Evolutionary conservation across 2,113 vertebrate species (phyloP), one percentile per base, ranked within the genome.

Genomic region (Leptosomus discolor): DNA sequence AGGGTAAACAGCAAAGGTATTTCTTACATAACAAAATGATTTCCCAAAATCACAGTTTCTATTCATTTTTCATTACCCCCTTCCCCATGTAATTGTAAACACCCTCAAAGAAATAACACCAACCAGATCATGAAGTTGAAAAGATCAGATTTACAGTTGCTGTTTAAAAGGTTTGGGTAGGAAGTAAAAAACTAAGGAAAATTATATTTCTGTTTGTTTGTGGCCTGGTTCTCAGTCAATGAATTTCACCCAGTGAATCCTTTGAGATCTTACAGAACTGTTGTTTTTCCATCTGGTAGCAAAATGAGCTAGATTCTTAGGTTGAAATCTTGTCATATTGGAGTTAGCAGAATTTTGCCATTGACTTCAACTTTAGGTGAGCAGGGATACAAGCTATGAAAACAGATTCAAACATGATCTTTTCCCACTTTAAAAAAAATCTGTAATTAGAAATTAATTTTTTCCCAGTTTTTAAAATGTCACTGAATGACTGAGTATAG

Each of bases 41-140:
- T 90, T 96, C 85, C 92, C 36, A n/a, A 92, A 83, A 95, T 97
- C 53, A 85, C 22, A 61, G 73, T 30, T 34, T 85, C 76, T 14
- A 26, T 61, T 83, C n/a, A 30, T 69, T 89, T 92, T 69, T 70
- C 12, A 30, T 64, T 64, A 27, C 14, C 11, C 15, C 78, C 64
- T 67, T 3, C n/a, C 12, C 7, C 8, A 21, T 11, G 18, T n/a
- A 79, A 69, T 20, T 93, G 27, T 64, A 68, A 85, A 81, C 12
- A 63, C 9, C 8, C 24, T 56, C 13, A 53, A 87, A 64, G n/a
- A 90, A 89, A 78, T 27, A 50, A 57, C 27, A 91, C n/a, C 5
- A 34, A 30, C 14, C 20, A 77, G 48, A 88, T 26, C 5, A 67
- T 32, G 9, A 88, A 88, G 39, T 4, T 61, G 29, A 58, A 82